Conservation (phyloP, 2,797 vertebrate genomes). For the Paguma larvata region DNA sequence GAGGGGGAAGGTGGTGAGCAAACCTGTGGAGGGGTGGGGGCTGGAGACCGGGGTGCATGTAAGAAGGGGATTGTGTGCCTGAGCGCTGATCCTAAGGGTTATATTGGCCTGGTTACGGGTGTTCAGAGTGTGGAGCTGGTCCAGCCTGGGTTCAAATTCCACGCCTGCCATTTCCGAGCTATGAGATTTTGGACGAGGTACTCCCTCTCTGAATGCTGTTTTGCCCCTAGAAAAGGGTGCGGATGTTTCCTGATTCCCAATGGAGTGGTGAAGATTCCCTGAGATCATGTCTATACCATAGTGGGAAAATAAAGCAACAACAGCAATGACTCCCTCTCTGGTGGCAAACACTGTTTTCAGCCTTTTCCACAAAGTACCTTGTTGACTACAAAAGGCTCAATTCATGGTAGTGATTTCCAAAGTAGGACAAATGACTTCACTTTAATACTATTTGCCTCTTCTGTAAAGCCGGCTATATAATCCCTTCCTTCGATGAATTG, state of each 20-base stretch:
- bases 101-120: background rate
- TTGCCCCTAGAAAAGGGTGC: background rate
- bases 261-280: background rate
- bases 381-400: fast-evolving
- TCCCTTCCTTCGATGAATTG: background rate
- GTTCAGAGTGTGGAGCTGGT: background rate
- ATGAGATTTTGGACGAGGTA: background rate
- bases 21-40: fast-evolving
- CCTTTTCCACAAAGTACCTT: background rate
- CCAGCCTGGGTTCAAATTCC: background rate
- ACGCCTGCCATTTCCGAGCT: fast-evolving
- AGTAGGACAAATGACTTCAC: background rate
- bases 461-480: fast-evolving
- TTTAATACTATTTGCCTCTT: background rate
- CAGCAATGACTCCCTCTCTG: background rate
- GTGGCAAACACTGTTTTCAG: background rate
- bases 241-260: background rate
- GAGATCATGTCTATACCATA: background rate
- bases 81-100: background rate
- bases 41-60: no score
- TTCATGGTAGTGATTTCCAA: fast-evolving
- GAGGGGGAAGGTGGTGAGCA: background rate
- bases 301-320: background rate
- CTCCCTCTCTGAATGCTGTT: background rate
- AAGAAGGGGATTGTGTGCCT: background rate